Evolutionary conservation across 2,888 invertebrate genomes (phyloP).

Genomic region (Cheilosia grossa): DNA sequence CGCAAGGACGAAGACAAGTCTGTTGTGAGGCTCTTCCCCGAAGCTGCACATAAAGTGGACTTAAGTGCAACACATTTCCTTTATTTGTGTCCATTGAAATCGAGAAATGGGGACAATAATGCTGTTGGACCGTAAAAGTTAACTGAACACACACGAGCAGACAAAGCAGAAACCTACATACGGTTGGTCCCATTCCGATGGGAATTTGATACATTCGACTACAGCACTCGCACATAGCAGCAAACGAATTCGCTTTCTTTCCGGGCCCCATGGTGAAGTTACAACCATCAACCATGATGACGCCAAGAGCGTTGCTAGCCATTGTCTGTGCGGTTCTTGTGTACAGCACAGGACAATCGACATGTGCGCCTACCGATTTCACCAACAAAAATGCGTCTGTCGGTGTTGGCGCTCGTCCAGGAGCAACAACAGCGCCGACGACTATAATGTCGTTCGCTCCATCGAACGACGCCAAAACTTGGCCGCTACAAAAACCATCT

Average conservation of each 20-base stretch:
- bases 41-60: slow-evolving; percentile 66
- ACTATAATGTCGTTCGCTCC: background rate
- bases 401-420: slow-evolving; percentile 44
- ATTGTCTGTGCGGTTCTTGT: slow-evolving; percentile 45
- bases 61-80: slow-evolving; percentile 73
- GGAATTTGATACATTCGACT: slow-evolving; percentile 63
- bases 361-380: slow-evolving; percentile 56
- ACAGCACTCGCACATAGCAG: background rate
- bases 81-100: slow-evolving; percentile 69
- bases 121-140: slow-evolving; percentile 66
- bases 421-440: slow-evolving; percentile 28
- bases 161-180: slow-evolving; percentile 18
- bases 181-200: slow-evolving; percentile 46
- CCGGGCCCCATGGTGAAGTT: slow-evolving; percentile 30
- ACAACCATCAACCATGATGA: slow-evolving; percentile 48
- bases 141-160: slow-evolving; percentile 48
- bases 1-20: slow-evolving; percentile 41
- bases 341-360: slow-evolving; percentile 16
- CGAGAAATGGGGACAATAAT: slow-evolving; percentile 72
- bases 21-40: slow-evolving; percentile 44
- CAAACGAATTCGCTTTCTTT: slow-evolving; percentile 17
- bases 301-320: slow-evolving; percentile 44
- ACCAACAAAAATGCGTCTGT: slow-evolving; percentile 21
- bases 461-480: slow-evolving; percentile 43
- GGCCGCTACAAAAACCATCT: slow-evolving; percentile 58